These are phyloP conservation scores for Baronia brevicornis DNA, from an alignment of 2,888 invertebrate species.

Conservation along the genomic window DNA sequence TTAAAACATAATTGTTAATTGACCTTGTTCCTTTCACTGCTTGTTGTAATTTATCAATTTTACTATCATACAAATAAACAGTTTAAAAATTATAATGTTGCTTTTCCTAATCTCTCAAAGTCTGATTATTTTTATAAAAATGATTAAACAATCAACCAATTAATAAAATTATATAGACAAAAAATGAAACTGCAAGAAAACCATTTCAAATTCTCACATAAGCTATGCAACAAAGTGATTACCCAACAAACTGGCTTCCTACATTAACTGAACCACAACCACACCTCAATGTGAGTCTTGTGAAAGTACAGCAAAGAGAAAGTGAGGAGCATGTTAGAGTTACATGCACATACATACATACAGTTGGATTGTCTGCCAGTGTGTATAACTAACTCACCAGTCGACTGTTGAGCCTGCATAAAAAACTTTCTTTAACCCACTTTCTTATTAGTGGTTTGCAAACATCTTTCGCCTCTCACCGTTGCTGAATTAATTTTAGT, in stretches of 20 bases:
- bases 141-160: too few relatives aligned
- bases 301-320: slow-evolving; percentile 73
- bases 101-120: too few relatives aligned
- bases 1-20: background rate
- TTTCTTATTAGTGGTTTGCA: slow-evolving; percentile 55
- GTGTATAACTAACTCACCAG: slow-evolving; percentile 55
- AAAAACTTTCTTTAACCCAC: slow-evolving; percentile 76
- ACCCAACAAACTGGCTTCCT: slow-evolving; percentile 37
- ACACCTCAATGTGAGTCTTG: slow-evolving; percentile 52
- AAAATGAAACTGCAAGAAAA: background rate
- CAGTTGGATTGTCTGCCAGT: slow-evolving; percentile 34
- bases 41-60: too few relatives aligned
- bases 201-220: background rate
- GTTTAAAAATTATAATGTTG: too few relatives aligned
- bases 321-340: slow-evolving; percentile 63
- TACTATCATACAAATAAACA: too few relatives aligned
- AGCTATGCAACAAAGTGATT: slow-evolving; percentile 21
- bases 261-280: slow-evolving; percentile 60
- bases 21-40: too few relatives aligned
- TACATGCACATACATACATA: slow-evolving; percentile 42
- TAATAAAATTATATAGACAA: too few relatives aligned
- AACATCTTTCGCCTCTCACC: slow-evolving; percentile 66
- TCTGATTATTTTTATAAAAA: too few relatives aligned
- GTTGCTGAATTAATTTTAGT: slow-evolving; percentile 53
- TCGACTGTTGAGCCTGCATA: slow-evolving; percentile 52